Percentiles rank a stretch among this genome's conserved stretches.
Evolutionary conservation across 1,140 invertebrate species (phyloP).

Genomic region (Bombus terrestris): DNA sequence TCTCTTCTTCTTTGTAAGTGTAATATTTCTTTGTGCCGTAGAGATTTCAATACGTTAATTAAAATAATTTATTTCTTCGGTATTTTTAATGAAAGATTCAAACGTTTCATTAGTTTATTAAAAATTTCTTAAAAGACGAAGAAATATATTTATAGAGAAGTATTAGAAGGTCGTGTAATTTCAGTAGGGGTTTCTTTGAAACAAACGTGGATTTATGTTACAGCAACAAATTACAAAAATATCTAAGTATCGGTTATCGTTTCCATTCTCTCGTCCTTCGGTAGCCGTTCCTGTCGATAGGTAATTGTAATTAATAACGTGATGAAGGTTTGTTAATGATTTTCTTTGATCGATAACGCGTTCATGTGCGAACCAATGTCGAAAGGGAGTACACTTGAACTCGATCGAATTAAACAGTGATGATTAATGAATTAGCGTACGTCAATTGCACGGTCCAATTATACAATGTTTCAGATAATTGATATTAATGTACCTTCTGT

Average conservation of each 20-base stretch:
- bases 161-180: background rate
- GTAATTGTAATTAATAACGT: background rate
- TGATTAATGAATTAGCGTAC: constrained; percentile 36
- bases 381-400: constrained; percentile 4
- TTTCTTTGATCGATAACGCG: background rate
- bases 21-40: too few relatives aligned
- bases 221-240: background rate
- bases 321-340: too few relatives aligned
- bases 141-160: background rate
- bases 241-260: constrained; percentile 7
- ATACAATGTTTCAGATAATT: constrained; percentile 18
- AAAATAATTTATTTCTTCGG: background rate
- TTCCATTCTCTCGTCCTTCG: background rate
- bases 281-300: background rate
- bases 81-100: background rate
- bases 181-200: background rate
- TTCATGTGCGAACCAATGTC: constrained; percentile 13
- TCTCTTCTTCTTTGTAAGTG: background rate
- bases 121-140: background rate
- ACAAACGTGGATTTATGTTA: background rate
- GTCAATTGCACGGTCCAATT: constrained; percentile 32
- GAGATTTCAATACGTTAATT: too few relatives aligned
- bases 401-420: constrained; percentile 28
- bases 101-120: background rate
- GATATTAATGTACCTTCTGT: background rate